Evolutionary conservation across 2,888 invertebrate species (phyloP), one percentile per base, ranked within the genome.

Genomic region (Stegana nigrithorax): DNA sequence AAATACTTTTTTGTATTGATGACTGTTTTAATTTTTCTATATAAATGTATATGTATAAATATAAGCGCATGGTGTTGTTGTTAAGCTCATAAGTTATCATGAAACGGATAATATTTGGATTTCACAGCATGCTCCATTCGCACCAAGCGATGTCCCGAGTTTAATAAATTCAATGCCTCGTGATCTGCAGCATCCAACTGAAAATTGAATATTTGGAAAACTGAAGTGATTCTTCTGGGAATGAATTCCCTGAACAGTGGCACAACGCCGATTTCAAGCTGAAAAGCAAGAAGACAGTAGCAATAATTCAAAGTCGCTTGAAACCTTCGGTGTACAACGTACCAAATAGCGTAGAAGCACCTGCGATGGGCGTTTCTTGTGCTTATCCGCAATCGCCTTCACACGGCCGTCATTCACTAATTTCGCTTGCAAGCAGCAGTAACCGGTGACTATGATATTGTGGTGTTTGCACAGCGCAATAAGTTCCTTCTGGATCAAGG

Each of bases 381-480:
- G 89, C 72, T 90, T 91, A 1, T 88, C 86, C 0, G 90, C 92
- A 56, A 94, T 87, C 19, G 83, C 82, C 66, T 88, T 85, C 1
- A 94, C 85, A 68, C 87, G 76, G 2, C 59, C 67, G 68, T 84
- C 82, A 36, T 82, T 83, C 25, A 85, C 71, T 60, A 91, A 92
- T 0, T 85, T 89, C 0, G 91, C 90, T 78, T 92, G 94, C 7
- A 95, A 88, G 0, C 93, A 93, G 59, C 92, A 91, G 84, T 94
- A 95, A 0, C 92, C 94, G 1, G 91, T 92, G 8, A 94, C 87
- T 0, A 86, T 84, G 32, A 95, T 89, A 56, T 87, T 88, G 0
- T 89, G 86, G 0, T 89, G 85, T 69, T 88, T 88, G 85, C 93
- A 91, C 81, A 89, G 90, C 25, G 90, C 88, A 29, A 90, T 88